Percentiles rank a stretch among this genome's conserved stretches.
Conservation (phyloP, 2,797 vertebrate genomes). For the Podarcis lilfordi region DNA sequence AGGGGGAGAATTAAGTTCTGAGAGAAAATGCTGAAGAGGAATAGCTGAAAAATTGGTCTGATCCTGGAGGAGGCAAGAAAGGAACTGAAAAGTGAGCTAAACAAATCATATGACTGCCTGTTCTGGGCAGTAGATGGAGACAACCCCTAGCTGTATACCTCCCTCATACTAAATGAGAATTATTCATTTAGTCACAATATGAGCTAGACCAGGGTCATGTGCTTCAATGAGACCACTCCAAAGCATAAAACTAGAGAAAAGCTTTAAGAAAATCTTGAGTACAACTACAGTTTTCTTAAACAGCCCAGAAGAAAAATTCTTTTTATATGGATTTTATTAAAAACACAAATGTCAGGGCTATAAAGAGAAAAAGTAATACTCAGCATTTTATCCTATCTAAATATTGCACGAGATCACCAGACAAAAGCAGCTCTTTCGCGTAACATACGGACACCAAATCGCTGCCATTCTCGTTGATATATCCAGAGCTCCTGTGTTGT, state of each 20-base stretch:
- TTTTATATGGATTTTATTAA: slow-evolving; percentile 43
- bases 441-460: slow-evolving; percentile 95
- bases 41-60: too few relatives aligned
- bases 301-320: not conserved
- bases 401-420: slow-evolving; percentile 75
- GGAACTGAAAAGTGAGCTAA: too few relatives aligned
- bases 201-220: not conserved
- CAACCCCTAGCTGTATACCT: too few relatives aligned
- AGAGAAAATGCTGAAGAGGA: too few relatives aligned
- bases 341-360: not conserved
- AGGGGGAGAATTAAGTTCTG: too few relatives aligned
- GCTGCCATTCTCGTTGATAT: slow-evolving; percentile 94
- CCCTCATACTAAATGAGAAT: too few relatives aligned
- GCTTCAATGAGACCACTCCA: not conserved
- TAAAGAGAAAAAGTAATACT: not conserved
- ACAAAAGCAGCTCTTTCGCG: slow-evolving; percentile 94
- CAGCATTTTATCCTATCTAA: not conserved
- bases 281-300: not conserved
- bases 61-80: too few relatives aligned
- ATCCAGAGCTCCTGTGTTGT: slow-evolving; percentile 98
- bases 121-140: too few relatives aligned
- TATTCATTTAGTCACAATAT: not conserved
- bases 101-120: too few relatives aligned
- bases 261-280: not conserved
- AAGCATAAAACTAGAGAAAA: not conserved